These are phyloP conservation scores for Ranitomeya variabilis DNA, from an alignment of 2,113 vertebrate genomes.

Conservation along the genomic window DNA sequence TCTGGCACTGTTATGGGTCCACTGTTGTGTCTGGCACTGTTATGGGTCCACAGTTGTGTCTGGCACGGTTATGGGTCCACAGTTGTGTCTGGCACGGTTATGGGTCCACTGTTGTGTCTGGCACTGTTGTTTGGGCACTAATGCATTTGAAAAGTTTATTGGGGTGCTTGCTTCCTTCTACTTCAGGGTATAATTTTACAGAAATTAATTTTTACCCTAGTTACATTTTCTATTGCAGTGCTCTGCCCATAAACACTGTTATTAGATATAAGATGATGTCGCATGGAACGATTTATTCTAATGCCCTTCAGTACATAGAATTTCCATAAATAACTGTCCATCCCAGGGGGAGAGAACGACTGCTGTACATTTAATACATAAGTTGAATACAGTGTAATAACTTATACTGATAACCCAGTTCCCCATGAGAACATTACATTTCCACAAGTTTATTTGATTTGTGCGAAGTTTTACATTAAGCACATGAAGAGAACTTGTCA, in stretches of 20 bases:
- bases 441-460: background rate
- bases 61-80: background rate
- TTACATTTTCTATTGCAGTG: background rate
- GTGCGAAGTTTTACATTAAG: too few species aligned
- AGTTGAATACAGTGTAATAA: too few species aligned
- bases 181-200: background rate
- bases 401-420: background rate
- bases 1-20: background rate
- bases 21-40: too few species aligned
- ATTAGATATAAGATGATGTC: background rate
- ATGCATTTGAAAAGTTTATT: background rate
- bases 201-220: background rate
- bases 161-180: background rate
- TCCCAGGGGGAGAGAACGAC: background rate
- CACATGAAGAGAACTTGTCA: too few species aligned
- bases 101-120: background rate
- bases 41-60: background rate
- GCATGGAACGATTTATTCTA: background rate
- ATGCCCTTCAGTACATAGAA: background rate
- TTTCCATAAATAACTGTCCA: background rate
- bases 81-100: too few species aligned
- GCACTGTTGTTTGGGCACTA: too few species aligned
- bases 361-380: background rate
- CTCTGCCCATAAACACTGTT: background rate
- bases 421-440: background rate